phyloP scores from a whole-genome alignment of 2,797 vertebrate species.

The Odontamblyopus rebecca region DNA sequence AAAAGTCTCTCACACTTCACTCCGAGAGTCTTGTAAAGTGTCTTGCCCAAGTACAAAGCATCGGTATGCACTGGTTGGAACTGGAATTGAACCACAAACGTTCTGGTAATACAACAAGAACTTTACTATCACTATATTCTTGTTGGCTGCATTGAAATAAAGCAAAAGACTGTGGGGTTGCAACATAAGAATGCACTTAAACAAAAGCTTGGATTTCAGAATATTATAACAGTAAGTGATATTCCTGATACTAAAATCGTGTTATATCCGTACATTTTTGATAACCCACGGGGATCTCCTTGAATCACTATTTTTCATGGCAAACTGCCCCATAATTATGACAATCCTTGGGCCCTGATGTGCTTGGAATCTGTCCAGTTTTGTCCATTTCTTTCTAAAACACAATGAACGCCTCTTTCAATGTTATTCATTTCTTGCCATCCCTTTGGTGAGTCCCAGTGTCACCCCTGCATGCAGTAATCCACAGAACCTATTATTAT shows the following conservation, averaged over 20 bases:
- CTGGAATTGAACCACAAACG: not conserved
- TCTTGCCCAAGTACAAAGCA: no score
- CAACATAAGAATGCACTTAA: not conserved
- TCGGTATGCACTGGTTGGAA: not conserved
- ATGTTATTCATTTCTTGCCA: not conserved
- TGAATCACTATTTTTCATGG: not conserved
- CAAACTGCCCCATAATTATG: not conserved
- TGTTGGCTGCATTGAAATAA: not conserved
- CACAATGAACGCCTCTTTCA: not conserved
- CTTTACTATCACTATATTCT: not conserved
- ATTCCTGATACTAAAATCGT: no score
- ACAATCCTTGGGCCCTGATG: not conserved
- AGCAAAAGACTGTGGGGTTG: not conserved
- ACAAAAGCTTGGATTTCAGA: no score
- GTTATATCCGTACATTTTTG: not conserved
- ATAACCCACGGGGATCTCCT: not conserved
- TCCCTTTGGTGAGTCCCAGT: not conserved
- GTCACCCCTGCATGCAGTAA: not conserved
- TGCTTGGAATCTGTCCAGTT: not conserved
- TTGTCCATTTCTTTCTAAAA: not conserved
- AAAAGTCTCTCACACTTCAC: no score
- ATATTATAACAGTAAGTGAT: no score
- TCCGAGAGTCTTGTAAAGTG: no score
- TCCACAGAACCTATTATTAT: not conserved
- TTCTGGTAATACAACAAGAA: not conserved